phyloP scores from a whole-genome alignment of 2,888 invertebrate species.

The Atrina japonica region DNA sequence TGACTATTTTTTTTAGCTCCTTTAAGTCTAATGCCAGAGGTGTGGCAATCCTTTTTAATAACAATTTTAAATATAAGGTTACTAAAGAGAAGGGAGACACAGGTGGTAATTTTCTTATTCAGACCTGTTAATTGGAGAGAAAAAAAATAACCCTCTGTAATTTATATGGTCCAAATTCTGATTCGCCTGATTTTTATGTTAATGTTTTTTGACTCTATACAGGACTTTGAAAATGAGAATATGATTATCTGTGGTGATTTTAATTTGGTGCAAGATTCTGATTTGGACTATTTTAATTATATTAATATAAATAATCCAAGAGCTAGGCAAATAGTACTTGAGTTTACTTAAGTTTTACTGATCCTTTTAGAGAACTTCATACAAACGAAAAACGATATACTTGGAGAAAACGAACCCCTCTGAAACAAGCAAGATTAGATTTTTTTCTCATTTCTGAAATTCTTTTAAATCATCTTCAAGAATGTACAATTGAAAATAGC shows the following conservation, averaged over 20 bases:
- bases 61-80: too few species aligned
- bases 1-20: too few species aligned
- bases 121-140: too few species aligned
- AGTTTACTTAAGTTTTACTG: background rate
- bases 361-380: background rate
- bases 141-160: too few species aligned
- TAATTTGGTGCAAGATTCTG: slow-evolving; percentile 7
- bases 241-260: slow-evolving; percentile 19
- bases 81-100: too few species aligned
- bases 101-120: too few species aligned
- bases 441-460: background rate
- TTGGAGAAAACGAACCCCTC: background rate
- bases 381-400: background rate
- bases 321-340: background rate
- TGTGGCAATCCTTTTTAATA: too few species aligned
- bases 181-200: too few species aligned
- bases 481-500: background rate
- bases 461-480: background rate
- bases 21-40: too few species aligned
- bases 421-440: background rate
- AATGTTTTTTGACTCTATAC: background rate
- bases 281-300: slow-evolving; percentile 10
- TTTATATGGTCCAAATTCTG: too few species aligned
- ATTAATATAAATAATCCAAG: slow-evolving; percentile 9
- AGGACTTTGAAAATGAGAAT: background rate